Conservation (phyloP, 2,888 invertebrate species). For the Ecliptopera silaceata region DNA sequence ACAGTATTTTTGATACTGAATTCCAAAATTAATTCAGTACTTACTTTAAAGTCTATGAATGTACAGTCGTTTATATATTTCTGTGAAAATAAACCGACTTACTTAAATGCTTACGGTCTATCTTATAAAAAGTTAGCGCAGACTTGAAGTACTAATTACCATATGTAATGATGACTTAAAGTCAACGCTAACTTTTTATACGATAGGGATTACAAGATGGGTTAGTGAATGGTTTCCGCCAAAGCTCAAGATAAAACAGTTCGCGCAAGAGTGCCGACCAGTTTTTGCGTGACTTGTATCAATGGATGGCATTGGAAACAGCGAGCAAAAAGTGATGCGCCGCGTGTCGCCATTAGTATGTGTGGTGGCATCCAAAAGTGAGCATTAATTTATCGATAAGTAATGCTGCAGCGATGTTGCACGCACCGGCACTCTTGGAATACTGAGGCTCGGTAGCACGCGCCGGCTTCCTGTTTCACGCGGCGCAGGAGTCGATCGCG, state of each 20-base stretch:
- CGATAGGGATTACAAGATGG: no score
- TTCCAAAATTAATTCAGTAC: no score
- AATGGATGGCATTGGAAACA: slow-evolving; percentile 67
- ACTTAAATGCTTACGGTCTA: no score
- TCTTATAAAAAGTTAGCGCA: no score
- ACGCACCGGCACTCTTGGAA: slow-evolving; percentile 45
- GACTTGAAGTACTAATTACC: no score
- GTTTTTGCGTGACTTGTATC: slow-evolving; percentile 70
- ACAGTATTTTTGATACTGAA: no score
- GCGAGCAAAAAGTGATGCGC: slow-evolving; percentile 64
- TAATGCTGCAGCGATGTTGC: slow-evolving; percentile 74
- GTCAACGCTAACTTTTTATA: no score
- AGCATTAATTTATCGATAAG: slow-evolving; percentile 78
- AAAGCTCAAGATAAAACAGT: slow-evolving; percentile 25
- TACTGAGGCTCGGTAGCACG: slow-evolving; percentile 56
- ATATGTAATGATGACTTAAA: no score
- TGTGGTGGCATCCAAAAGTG: slow-evolving; percentile 68
- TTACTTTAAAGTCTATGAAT: no score
- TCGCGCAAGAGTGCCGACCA: slow-evolving; percentile 53
- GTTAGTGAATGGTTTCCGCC: not conserved
- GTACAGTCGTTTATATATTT: no score
- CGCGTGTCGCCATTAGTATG: slow-evolving; percentile 81
- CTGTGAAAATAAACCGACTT: not conserved
- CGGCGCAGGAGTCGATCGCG: slow-evolving; percentile 3
- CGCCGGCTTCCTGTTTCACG: slow-evolving; percentile 62